phyloP scores from a whole-genome alignment of 2,113 vertebrate genomes.

The Salvator merianae region DNA sequence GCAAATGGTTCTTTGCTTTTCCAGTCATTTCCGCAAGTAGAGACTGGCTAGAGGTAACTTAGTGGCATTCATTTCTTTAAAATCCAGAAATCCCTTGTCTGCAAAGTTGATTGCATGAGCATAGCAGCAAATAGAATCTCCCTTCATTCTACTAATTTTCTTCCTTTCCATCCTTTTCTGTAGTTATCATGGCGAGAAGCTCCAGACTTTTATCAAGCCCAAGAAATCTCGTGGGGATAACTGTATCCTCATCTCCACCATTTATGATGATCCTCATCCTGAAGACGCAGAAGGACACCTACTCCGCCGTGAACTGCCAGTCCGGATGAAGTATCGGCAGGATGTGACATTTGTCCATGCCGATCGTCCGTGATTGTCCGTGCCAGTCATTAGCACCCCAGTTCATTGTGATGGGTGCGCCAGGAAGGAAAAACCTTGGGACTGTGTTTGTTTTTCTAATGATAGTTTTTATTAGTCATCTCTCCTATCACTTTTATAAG shows the following conservation, averaged over 20 bases:
- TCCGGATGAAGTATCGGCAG: constrained; percentile 87
- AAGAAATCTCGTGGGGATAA: constrained; percentile 75
- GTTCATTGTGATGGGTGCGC: not conserved
- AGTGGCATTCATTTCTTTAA: no score
- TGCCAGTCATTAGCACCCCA: constrained; percentile 2
- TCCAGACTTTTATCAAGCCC: constrained; percentile 73
- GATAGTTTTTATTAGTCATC: not conserved
- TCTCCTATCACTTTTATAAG: not conserved
- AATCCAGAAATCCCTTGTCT: no score
- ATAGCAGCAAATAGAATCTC: not conserved
- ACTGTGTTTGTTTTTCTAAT: not conserved
- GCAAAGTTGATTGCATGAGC: not conserved
- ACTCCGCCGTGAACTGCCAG: constrained; percentile 84
- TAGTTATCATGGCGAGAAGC: constrained; percentile 95
- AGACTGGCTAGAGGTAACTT: no score
- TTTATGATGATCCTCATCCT: constrained; percentile 88
- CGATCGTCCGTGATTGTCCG: no score
- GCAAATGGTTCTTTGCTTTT: no score
- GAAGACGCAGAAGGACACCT: constrained; percentile 82
- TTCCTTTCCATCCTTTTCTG: constrained; percentile 19
- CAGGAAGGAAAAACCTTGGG: constrained; percentile 13
- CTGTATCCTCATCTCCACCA: constrained; percentile 83
- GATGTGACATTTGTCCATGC: constrained; percentile 68
- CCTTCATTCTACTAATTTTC: accelerated
- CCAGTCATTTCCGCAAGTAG: no score